phyloP scores from a whole-genome alignment of 2,888 invertebrate genomes.

The Apotomis turbidana region DNA sequence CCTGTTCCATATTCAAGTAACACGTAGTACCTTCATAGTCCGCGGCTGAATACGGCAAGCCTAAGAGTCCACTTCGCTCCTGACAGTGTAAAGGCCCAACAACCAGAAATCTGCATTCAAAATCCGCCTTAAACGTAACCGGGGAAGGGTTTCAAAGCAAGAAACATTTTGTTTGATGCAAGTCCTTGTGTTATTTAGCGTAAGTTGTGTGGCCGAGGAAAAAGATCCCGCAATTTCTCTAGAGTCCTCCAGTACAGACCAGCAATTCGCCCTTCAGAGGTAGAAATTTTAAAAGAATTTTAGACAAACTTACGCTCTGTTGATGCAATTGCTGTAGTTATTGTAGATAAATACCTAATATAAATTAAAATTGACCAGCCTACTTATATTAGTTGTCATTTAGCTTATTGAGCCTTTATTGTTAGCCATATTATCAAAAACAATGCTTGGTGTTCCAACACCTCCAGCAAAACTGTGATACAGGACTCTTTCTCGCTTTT shows the following conservation, averaged over 20 bases:
- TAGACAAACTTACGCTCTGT: slow-evolving; percentile 7
- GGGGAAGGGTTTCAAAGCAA: not conserved
- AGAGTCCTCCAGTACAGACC: slow-evolving; percentile 44
- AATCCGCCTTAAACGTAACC: not conserved
- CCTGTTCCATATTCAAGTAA: slow-evolving; percentile 27
- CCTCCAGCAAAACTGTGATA: too few relatives aligned
- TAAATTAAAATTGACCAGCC: too few relatives aligned
- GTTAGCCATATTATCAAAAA: too few relatives aligned
- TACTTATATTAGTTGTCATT: too few relatives aligned
- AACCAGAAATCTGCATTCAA: not conserved
- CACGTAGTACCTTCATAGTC: slow-evolving; percentile 16
- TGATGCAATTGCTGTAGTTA: slow-evolving; percentile 3
- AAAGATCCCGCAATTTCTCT: slow-evolving; percentile 49
- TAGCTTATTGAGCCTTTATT: too few relatives aligned
- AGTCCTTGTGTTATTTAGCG: not conserved
- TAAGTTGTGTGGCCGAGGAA: slow-evolving; percentile 24
- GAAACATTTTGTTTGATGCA: not conserved
- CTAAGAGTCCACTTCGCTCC: slow-evolving; percentile 25
- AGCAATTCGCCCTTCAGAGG: slow-evolving; percentile 31
- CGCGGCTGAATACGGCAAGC: slow-evolving; percentile 22
- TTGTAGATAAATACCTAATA: not conserved
- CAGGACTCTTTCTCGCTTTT: too few relatives aligned
- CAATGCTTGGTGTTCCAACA: too few relatives aligned
- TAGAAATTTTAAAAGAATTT: slow-evolving; percentile 18
- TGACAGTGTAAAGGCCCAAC: not conserved